Evolutionary conservation across 2,888 invertebrate genomes (phyloP).

Genomic region (Corythucha ciliata): DNA sequence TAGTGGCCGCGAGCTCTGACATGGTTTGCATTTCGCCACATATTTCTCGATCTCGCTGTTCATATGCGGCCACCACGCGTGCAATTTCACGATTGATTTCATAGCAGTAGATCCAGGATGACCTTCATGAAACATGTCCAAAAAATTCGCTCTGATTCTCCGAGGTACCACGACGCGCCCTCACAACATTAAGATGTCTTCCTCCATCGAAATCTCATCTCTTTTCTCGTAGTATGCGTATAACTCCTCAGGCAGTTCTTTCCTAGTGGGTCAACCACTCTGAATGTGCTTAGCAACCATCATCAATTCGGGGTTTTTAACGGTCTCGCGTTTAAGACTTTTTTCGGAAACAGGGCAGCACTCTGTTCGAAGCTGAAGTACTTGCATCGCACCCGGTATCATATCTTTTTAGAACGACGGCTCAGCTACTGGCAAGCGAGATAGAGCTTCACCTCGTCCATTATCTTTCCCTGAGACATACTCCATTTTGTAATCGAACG

Average conservation of each 20-base stretch:
- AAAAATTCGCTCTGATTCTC: background rate
- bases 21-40: too few relatives aligned
- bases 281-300: background rate
- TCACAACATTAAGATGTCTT: background rate
- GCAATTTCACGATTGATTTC: background rate
- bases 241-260: background rate
- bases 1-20: too few relatives aligned
- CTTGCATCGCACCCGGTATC: background rate
- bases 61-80: conserved; percentile 9
- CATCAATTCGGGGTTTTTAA: background rate
- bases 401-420: too few relatives aligned
- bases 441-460: background rate
- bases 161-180: background rate
- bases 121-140: background rate
- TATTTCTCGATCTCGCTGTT: too few relatives aligned
- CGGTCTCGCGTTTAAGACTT: background rate
- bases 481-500: background rate
- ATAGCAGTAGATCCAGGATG: background rate
- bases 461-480: conserved; percentile 1
- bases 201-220: background rate
- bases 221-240: background rate
- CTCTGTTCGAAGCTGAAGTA: background rate
- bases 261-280: background rate
- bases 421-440: background rate
- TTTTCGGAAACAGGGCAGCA: background rate